Evolutionary conservation across 2,888 invertebrate species (phyloP).

Genomic region (Camptogramma bilineatum): DNA sequence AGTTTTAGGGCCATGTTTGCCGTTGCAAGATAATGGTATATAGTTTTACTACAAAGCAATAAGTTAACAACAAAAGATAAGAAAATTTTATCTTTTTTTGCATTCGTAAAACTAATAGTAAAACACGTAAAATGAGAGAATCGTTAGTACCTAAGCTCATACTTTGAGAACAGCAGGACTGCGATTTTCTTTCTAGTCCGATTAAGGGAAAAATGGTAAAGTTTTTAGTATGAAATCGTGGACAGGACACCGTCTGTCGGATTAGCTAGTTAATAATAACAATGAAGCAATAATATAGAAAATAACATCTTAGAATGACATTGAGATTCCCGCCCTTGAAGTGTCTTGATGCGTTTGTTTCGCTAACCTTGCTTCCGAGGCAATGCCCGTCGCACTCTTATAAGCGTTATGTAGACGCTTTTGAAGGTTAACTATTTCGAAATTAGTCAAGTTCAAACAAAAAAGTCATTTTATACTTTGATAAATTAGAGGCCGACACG

Average conservation of each 20-base stretch:
- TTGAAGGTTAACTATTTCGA: constrained; percentile 32
- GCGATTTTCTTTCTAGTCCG: too few species aligned
- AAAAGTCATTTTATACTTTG: background rate
- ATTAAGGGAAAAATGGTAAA: too few species aligned
- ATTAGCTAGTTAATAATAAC: background rate
- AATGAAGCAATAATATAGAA: background rate
- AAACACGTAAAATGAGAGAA: too few species aligned
- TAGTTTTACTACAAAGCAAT: too few species aligned
- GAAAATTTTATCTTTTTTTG: background rate
- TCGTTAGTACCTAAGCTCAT: too few species aligned
- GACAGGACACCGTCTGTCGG: too few species aligned
- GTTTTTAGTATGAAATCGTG: too few species aligned
- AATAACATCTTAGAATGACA: constrained; percentile 11
- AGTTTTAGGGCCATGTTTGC: background rate
- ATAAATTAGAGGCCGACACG: constrained; percentile 6
- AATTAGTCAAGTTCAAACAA: constrained; percentile 33
- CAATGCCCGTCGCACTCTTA: constrained; percentile 54
- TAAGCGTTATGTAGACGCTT: constrained; percentile 36
- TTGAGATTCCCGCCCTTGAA: constrained; percentile 30
- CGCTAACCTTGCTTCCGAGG: constrained; percentile 38
- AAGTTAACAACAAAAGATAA: background rate
- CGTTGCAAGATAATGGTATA: too few species aligned
- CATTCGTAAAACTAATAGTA: background rate
- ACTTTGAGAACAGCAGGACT: too few species aligned
- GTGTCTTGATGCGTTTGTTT: constrained; percentile 28